phyloP scores from a whole-genome alignment of 2,888 invertebrate genomes.

The Zonitis immaculata region DNA sequence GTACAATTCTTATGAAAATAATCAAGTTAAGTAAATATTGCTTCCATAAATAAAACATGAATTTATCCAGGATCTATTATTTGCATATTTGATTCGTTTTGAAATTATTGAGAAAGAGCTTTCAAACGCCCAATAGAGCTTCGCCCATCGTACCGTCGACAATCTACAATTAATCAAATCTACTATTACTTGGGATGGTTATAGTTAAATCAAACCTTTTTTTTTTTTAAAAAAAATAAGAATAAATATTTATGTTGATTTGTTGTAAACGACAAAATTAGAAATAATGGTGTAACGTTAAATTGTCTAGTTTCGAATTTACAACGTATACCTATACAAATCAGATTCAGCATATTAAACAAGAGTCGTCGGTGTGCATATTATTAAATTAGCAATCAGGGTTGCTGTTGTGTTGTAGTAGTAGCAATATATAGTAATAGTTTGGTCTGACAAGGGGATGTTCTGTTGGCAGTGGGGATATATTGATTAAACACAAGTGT shows the following conservation, averaged over 20 bases:
- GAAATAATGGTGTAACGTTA: too few species aligned
- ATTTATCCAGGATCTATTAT: conserved; percentile 47
- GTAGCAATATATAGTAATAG: too few species aligned
- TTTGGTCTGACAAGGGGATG: conserved; percentile 13
- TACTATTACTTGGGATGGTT: background rate
- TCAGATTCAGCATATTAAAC: conserved; percentile 52
- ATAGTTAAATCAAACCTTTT: too few species aligned
- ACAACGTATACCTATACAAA: conserved; percentile 55
- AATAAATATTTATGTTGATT: too few species aligned
- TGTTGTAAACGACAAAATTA: too few species aligned
- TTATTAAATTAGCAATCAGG: conserved; percentile 50
- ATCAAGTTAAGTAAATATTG: conserved; percentile 50
- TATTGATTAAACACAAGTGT: conserved; percentile 37
- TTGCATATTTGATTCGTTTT: conserved; percentile 49
- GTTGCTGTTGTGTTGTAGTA: conserved; percentile 11
- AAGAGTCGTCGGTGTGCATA: conserved; percentile 47
- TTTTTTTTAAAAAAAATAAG: too few species aligned
- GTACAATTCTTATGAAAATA: conserved; percentile 39
- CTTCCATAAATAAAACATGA: conserved; percentile 49
- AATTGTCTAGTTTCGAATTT: conserved; percentile 10
- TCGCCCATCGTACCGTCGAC: background rate
- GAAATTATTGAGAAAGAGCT: conserved; percentile 32
- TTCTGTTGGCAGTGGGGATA: conserved; percentile 21
- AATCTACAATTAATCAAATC: background rate
- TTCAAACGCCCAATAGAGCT: background rate